Percentiles rank a stretch among this genome's conserved stretches.
phyloP scores from a whole-genome alignment of 30 jellyfish, hydroid and myxozoan species.

The Clytia hemisphaerica region DNA sequence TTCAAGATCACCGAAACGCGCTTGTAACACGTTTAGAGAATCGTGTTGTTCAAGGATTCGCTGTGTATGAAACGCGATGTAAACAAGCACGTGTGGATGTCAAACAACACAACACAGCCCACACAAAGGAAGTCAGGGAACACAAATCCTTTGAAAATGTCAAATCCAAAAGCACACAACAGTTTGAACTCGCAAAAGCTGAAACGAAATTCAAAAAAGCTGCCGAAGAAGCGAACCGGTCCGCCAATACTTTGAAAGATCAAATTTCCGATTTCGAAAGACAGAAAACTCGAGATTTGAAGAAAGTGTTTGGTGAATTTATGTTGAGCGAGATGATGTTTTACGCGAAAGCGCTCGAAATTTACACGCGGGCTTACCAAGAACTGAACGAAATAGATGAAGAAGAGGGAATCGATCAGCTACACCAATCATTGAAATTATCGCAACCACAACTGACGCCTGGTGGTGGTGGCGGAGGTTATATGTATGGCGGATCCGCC shows the following conservation, averaged over 20 bases:
- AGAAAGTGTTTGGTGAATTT: slow-evolving; percentile 82
- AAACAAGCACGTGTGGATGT: slow-evolving; percentile 87
- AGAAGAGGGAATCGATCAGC: slow-evolving; percentile 52
- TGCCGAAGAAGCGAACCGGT: slow-evolving; percentile 89
- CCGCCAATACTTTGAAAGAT: slow-evolving; percentile 73
- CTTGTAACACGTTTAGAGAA: slow-evolving; percentile 75
- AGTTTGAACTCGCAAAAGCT: slow-evolving; percentile 78
- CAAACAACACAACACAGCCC: slow-evolving; percentile 66
- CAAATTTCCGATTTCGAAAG: slow-evolving; percentile 74
- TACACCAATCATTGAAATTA: slow-evolving; percentile 64
- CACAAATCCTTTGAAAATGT: slow-evolving; percentile 75
- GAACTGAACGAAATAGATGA: slow-evolving; percentile 82
- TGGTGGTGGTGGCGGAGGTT: slow-evolving; percentile 7
- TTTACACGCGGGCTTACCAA: slow-evolving; percentile 81
- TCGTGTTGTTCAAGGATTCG: slow-evolving; percentile 64
- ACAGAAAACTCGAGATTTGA: slow-evolving; percentile 74
- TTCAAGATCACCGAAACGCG: slow-evolving; percentile 78
- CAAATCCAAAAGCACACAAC: slow-evolving; percentile 47
- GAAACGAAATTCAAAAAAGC: slow-evolving; percentile 91
- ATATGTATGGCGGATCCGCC: slow-evolving; percentile 84
- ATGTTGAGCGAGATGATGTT: slow-evolving; percentile 96
- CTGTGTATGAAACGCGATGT: slow-evolving; percentile 91
- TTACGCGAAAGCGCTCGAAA: slow-evolving; percentile 82
- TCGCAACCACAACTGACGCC: slow-evolving; percentile 66
- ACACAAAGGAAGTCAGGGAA: slow-evolving; percentile 68